Percentiles rank a stretch among this genome's conserved stretches.
phyloP scores from a whole-genome alignment of 2,113 vertebrate genomes.

The Neolamprologus hecqui region DNA sequence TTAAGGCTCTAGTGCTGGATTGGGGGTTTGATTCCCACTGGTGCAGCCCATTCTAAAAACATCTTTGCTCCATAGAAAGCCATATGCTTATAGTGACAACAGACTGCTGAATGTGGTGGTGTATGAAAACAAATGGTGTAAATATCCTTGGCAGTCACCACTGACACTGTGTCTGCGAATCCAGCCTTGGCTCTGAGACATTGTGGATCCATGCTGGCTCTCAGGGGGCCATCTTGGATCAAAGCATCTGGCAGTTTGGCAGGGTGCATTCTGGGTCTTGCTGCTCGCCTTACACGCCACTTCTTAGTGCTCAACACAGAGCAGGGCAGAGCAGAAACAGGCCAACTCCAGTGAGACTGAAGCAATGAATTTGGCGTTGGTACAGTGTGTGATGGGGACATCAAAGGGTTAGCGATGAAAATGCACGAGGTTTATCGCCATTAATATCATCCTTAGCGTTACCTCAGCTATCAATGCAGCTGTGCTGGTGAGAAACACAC shows the following conservation, averaged over 20 bases:
- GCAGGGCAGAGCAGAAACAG: constrained; percentile 6
- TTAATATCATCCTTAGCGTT: constrained; percentile 36
- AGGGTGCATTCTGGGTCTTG: constrained; percentile 54
- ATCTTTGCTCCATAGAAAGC: neutral
- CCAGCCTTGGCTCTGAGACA: constrained; percentile 46
- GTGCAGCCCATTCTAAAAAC: neutral
- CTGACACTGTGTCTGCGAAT: constrained; percentile 40
- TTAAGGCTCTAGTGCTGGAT: neutral
- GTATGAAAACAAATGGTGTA: constrained; percentile 58
- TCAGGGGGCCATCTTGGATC: constrained; percentile 63
- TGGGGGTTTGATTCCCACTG: neutral
- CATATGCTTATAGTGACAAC: constrained; percentile 23
- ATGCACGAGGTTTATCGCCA: constrained; percentile 26
- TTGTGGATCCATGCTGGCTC: constrained; percentile 53
- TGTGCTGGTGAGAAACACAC: constrained; percentile 6
- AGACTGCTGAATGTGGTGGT: constrained; percentile 20
- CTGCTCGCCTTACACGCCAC: constrained; percentile 44
- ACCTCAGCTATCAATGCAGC: constrained; percentile 29
- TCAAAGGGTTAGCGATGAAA: constrained; percentile 49
- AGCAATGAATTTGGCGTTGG: constrained; percentile 17
- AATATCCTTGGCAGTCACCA: constrained; percentile 48
- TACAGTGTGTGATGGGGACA: constrained; percentile 58
- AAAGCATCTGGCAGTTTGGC: constrained; percentile 62
- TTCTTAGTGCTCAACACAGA: constrained; percentile 40
- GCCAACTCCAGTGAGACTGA: constrained; percentile 31